Conservation (phyloP, 2,888 invertebrate species). For the Malthinus flaveolus region DNA sequence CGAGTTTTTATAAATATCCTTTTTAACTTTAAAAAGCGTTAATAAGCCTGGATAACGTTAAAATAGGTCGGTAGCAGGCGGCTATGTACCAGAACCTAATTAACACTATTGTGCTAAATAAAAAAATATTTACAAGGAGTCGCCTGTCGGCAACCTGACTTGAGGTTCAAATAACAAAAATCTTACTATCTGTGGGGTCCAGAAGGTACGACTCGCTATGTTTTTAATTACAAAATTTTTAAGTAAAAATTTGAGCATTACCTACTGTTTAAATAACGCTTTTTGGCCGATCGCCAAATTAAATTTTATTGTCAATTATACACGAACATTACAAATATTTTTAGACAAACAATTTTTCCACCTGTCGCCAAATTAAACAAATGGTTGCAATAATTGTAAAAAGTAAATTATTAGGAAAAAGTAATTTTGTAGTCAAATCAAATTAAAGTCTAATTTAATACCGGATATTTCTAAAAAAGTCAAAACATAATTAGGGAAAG, state of each 20-base stretch:
- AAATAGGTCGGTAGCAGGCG: conserved; percentile 39
- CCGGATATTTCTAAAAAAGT: too few species aligned
- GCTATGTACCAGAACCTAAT: conserved; percentile 34
- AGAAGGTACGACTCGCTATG: neutral
- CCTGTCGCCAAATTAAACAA: too few species aligned
- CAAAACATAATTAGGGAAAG: too few species aligned
- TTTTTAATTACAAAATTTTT: conserved; percentile 1
- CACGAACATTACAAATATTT: too few species aligned
- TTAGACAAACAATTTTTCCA: too few species aligned
- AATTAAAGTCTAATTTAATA: too few species aligned
- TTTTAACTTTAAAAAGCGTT: conserved; percentile 24
- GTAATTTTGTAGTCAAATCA: too few species aligned
- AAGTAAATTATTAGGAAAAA: too few species aligned
- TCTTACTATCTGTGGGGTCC: conserved; percentile 4
- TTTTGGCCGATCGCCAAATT: neutral
- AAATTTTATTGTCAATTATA: neutral
- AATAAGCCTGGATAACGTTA: conserved; percentile 33
- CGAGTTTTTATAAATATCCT: conserved; percentile 15
- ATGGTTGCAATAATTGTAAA: too few species aligned
- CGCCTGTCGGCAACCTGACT: conserved; percentile 16
- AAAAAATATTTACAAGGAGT: conserved; percentile 20
- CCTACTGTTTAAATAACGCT: neutral
- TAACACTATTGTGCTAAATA: conserved; percentile 36
- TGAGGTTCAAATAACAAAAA: neutral
- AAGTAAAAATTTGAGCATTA: neutral